These are phyloP conservation scores for Pardosa pseudoannulata DNA, from an alignment of 2,888 invertebrate species.

Conservation along the genomic window DNA sequence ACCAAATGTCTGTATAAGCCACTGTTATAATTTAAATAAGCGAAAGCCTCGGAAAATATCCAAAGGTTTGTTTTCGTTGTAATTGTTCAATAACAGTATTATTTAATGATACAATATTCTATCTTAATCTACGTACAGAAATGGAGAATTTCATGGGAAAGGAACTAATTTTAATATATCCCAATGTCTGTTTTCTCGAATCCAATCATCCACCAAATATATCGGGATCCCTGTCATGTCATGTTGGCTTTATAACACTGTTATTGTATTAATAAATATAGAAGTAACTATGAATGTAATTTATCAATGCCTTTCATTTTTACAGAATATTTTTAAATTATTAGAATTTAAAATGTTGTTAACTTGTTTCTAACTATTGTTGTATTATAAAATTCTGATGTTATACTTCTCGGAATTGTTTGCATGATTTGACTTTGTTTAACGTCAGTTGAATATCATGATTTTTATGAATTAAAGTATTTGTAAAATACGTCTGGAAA, in stretches of 20 bases:
- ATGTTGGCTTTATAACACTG: background rate
- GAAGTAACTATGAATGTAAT: background rate
- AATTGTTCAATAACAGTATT: no score
- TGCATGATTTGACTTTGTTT: background rate
- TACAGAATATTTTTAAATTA: background rate
- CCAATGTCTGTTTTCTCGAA: background rate
- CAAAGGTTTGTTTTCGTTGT: no score
- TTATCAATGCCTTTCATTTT: background rate
- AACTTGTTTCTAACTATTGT: background rate
- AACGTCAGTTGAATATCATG: background rate
- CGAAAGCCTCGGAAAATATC: no score
- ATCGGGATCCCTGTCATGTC: background rate
- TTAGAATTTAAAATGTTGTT: background rate
- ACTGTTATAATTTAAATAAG: no score
- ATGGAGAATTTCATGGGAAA: background rate
- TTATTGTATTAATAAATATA: background rate
- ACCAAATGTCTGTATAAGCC: no score
- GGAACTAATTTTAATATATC: background rate
- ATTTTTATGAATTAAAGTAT: slow-evolving; percentile 15
- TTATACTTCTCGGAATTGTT: background rate
- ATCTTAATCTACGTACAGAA: no score
- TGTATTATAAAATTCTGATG: background rate
- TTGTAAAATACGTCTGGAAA: slow-evolving; percentile 8
- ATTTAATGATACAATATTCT: no score
- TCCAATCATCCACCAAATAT: background rate